phyloP scores from a whole-genome alignment of 2,888 invertebrate genomes.

The Pocota personata region DNA sequence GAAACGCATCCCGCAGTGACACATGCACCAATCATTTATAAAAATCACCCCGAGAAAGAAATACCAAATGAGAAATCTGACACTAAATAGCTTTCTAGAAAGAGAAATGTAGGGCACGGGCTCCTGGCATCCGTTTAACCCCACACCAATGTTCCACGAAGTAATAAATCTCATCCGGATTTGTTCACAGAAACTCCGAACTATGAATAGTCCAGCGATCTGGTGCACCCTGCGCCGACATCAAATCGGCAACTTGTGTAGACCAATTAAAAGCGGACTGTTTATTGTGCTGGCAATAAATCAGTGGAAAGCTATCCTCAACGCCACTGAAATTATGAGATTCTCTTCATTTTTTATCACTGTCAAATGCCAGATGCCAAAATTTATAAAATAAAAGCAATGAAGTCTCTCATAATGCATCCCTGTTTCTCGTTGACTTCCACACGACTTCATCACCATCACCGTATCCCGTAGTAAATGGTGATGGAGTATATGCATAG shows the following conservation, averaged over 20 bases:
- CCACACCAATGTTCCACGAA: conserved; percentile 55
- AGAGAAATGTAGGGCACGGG: conserved; percentile 65
- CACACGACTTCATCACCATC: conserved; percentile 8
- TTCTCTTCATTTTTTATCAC: conserved; percentile 32
- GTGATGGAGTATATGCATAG: conserved; percentile 14
- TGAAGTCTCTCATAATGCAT: neutral
- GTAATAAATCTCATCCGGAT: conserved; percentile 62
- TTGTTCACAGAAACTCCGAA: conserved; percentile 15
- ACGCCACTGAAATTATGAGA: conserved; percentile 31
- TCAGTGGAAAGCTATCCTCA: conserved; percentile 26
- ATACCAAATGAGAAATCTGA: conserved; percentile 1
- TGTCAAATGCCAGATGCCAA: conserved; percentile 58
- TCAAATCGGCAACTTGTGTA: conserved; percentile 52
- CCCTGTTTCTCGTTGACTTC: neutral
- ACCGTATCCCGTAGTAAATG: conserved; percentile 30
- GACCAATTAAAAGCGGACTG: conserved; percentile 63
- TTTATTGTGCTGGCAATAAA: conserved; percentile 44
- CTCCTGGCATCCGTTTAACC: conserved; percentile 57
- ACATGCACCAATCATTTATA: conserved; percentile 68
- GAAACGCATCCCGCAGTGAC: conserved; percentile 57
- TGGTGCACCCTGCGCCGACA: conserved; percentile 27
- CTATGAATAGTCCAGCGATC: conserved; percentile 34
- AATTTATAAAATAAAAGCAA: conserved; percentile 3
- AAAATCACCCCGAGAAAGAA: conserved; percentile 33
- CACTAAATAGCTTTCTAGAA: conserved; percentile 46